Evolutionary conservation across 2,113 vertebrate genomes (phyloP), one percentile per base, ranked within the genome.

Genomic region (Bufo gargarizans): DNA sequence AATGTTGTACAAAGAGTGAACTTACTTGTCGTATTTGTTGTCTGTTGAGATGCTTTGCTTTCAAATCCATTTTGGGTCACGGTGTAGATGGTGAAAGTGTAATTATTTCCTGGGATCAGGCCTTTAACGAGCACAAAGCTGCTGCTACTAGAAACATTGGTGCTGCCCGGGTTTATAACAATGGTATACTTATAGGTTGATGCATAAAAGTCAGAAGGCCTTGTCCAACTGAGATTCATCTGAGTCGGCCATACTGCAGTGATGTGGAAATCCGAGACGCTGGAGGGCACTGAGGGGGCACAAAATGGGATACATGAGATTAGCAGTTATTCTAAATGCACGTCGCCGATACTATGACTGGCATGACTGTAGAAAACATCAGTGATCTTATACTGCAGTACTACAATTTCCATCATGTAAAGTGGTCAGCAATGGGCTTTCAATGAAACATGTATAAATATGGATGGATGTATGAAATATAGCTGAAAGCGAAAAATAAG

Each of bases 51-150:
- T 3, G 0, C 6, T 20, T 17, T 5, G 71, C 84, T 86, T 6
- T 7, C 0, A 9, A 59, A n/a, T 8, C 16, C 7, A 61, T 86
- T 76, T n/a, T 8, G 1, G 4, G 84, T 86, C 84, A 22, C n/a
- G 7, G 84, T 86, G 33, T 14, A 56, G 14, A 86, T 50, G 12
- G 19, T 77, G 56, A 86, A 86, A 49, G 33, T 77, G 56, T 86
- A 86, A 10, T 45, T 49, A n/a, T 3, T 56, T 61, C 84, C 84
- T 22, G 84, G 72, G 4, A 6, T 11, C 53, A 85, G 50, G 2
- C n/a, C 69, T 12, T 13, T 58, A 16, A 74, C n/a, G 0, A 2
- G 4, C 19, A 11, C 1, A 67, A 4, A 49, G 80, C 4, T 84
- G 50, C 0, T 43, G n/a, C n/a, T n/a, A 17, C 2, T 43, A 3